phyloP scores from a whole-genome alignment of 2,797 vertebrate species.

The Buceros bicornis region DNA sequence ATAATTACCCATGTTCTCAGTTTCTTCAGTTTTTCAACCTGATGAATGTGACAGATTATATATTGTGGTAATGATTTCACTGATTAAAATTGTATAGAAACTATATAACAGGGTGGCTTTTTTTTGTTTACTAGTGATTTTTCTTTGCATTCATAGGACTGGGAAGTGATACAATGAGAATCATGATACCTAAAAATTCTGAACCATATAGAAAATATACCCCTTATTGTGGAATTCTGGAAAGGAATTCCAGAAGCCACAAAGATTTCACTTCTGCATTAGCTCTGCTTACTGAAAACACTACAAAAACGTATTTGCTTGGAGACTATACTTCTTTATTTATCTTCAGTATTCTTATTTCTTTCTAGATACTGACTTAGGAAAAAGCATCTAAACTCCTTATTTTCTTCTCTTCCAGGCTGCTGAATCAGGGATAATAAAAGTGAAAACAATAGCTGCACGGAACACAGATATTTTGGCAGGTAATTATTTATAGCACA shows the following conservation, averaged over 20 bases:
- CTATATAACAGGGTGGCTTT: background rate
- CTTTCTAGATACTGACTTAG: background rate
- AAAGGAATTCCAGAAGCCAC: background rate
- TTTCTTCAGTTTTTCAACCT: background rate
- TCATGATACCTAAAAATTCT: background rate
- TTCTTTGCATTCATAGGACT: background rate
- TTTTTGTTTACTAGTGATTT: background rate
- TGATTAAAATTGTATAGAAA: background rate
- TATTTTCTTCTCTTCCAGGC: constrained; percentile 84
- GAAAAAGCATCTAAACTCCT: constrained; percentile 50
- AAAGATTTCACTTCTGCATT: background rate
- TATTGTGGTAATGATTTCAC: background rate
- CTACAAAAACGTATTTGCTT: background rate
- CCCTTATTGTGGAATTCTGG: background rate
- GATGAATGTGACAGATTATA: background rate
- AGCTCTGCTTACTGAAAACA: background rate
- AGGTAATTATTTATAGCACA: constrained; percentile 84
- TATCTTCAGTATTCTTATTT: background rate
- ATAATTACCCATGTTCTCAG: background rate
- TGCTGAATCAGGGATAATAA: constrained; percentile 98
- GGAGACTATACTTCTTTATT: background rate
- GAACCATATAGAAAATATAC: background rate
- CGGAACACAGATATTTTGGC: constrained; percentile 93
- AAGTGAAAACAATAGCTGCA: constrained; percentile 98
- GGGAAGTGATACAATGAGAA: background rate